Percentiles rank a stretch among this genome's conserved stretches.
These are phyloP conservation scores for Paralinhomoeus sp. DNA, from an alignment of 2,888 invertebrate species.

Conservation along the genomic window DNA sequence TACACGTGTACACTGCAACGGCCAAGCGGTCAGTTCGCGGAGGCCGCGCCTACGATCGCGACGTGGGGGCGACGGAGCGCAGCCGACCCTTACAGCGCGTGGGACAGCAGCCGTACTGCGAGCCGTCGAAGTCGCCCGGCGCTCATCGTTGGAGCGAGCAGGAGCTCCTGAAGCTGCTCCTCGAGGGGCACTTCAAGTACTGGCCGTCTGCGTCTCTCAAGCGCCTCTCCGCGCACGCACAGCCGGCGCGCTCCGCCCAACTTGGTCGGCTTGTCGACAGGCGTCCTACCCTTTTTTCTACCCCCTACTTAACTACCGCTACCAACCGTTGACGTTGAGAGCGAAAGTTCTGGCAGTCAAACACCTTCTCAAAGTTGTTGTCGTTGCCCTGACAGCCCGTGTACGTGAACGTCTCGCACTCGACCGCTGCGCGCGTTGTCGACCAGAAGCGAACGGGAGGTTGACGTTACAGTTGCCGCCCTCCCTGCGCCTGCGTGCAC, in stretches of 20 bases:
- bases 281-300: too few relatives aligned
- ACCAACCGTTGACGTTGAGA: too few relatives aligned
- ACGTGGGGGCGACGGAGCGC: too few relatives aligned
- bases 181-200: neutral
- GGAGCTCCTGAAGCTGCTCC: neutral
- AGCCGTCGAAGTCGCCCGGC: conserved; percentile 16
- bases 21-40: too few relatives aligned
- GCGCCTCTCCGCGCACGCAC: neutral
- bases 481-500: neutral
- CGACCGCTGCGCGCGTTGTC: conserved; percentile 2
- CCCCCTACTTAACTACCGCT: too few relatives aligned
- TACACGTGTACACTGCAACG: conserved; percentile 20
- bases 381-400: conserved; percentile 21
- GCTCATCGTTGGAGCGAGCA: conserved; percentile 8
- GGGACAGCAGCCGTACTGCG: conserved; percentile 23
- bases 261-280: too few relatives aligned
- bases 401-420: conserved; percentile 22
- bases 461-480: neutral
- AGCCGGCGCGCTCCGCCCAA: neutral
- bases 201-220: conserved; percentile 4
- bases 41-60: too few relatives aligned
- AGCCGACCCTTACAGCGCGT: conserved; percentile 13
- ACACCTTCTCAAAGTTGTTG: conserved; percentile 21
- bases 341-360: conserved; percentile 10
- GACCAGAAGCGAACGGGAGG: neutral